These are phyloP conservation scores for Sapayoa aenigma DNA, from an alignment of 2,113 vertebrate genomes.

Conservation along the genomic window DNA sequence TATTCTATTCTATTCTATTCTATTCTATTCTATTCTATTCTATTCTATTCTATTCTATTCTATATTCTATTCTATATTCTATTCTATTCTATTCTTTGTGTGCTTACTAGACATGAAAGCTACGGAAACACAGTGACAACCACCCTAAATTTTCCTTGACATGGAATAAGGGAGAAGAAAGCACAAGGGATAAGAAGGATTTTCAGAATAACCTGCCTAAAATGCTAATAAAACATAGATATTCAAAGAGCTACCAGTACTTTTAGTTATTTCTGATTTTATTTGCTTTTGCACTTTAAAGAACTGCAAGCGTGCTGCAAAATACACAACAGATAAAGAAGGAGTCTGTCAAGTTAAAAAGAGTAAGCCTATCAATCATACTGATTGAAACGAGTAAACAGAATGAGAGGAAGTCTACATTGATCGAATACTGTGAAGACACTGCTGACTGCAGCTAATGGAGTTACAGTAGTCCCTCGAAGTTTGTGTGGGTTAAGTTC, in stretches of 20 bases:
- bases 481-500: no score
- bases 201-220: background rate
- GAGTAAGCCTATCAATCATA: background rate
- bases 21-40: no score
- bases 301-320: background rate
- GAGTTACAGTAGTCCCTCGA: no score
- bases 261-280: background rate
- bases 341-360: background rate
- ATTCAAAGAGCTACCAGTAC: background rate
- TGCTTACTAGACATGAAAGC: background rate
- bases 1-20: no score
- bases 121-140: background rate
- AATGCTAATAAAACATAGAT: background rate
- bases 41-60: no score
- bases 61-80: no score
- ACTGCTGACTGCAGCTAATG: constrained; percentile 38
- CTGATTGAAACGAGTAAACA: constrained; percentile 19
- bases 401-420: constrained; percentile 18
- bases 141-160: accelerated
- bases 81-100: no score
- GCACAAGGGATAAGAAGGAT: background rate
- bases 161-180: background rate
- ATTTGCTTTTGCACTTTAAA: background rate
- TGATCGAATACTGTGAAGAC: constrained; percentile 6
- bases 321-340: background rate